Evolutionary conservation across 2,113 vertebrate species (phyloP).

Genomic region (Verasper variegatus): DNA sequence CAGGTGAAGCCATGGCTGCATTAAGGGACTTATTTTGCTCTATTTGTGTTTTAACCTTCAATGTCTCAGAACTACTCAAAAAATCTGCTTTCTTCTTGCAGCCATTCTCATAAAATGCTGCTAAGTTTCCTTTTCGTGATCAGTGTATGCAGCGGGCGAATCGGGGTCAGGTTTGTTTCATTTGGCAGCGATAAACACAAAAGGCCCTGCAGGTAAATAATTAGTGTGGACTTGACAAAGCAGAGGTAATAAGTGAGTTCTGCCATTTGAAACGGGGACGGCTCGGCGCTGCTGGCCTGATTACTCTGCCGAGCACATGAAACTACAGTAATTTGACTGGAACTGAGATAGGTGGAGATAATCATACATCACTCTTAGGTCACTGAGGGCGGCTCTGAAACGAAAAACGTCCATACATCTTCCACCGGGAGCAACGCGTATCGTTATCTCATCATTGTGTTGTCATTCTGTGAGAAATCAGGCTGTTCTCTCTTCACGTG

Average conservation of each 20-base stretch:
- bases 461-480: background rate
- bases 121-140: no score
- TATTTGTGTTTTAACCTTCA: no score
- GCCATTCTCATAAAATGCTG: no score
- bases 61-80: no score
- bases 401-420: background rate
- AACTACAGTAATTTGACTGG: constrained; percentile 22
- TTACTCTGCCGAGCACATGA: constrained; percentile 21
- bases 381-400: background rate
- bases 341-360: constrained; percentile 1
- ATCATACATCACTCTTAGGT: constrained; percentile 31
- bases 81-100: no score
- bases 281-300: constrained; percentile 10
- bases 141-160: background rate
- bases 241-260: constrained; percentile 34
- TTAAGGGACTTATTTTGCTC: no score
- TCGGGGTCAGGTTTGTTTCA: background rate
- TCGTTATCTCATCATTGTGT: background rate
- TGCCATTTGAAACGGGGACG: constrained; percentile 24
- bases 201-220: constrained; percentile 9
- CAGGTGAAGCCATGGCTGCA: no score
- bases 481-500: background rate
- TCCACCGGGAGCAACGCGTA: background rate
- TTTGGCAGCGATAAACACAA: background rate
- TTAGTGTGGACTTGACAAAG: constrained; percentile 9